These are phyloP conservation scores for Magallana ariakensis DNA, from an alignment of 1,140 invertebrate genomes.

Conservation along the genomic window DNA sequence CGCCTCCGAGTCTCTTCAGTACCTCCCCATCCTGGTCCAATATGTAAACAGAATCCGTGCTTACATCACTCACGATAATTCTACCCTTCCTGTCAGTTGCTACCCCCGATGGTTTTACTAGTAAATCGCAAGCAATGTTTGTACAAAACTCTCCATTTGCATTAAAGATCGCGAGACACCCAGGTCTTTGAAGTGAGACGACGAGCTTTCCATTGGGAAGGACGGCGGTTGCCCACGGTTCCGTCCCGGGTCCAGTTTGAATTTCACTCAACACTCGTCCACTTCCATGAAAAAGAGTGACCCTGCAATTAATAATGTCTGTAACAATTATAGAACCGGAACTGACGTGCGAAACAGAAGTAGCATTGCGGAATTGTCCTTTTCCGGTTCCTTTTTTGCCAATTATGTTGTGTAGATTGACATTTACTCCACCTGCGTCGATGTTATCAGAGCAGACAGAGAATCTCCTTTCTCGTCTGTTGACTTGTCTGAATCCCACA, in stretches of 20 bases:
- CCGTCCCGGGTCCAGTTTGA: slow-evolving; percentile 39
- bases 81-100: slow-evolving; percentile 56
- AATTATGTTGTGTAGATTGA: slow-evolving; percentile 81
- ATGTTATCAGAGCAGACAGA: background rate
- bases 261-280: slow-evolving; percentile 60
- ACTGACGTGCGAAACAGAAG: slow-evolving; percentile 92
- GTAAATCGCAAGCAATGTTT: slow-evolving; percentile 51
- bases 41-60: slow-evolving; percentile 53
- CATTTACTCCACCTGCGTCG: background rate
- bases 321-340: slow-evolving; percentile 91
- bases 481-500: background rate
- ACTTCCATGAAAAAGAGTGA: slow-evolving; percentile 59
- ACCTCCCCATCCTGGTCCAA: slow-evolving; percentile 52
- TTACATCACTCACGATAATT: slow-evolving; percentile 61
- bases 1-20: slow-evolving; percentile 38
- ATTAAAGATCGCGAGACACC: slow-evolving; percentile 57
- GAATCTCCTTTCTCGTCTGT: background rate
- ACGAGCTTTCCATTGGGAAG: slow-evolving; percentile 53
- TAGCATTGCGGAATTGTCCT: slow-evolving; percentile 90
- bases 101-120: slow-evolving; percentile 59
- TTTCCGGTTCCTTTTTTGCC: slow-evolving; percentile 86
- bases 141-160: slow-evolving; percentile 47
- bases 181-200: slow-evolving; percentile 51
- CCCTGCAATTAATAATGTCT: slow-evolving; percentile 92
- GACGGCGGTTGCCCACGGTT: slow-evolving; percentile 56